Evolutionary conservation across 2,113 vertebrate genomes (phyloP), one percentile per base, ranked within the genome.

Genomic region (Zosterops japonicus): DNA sequence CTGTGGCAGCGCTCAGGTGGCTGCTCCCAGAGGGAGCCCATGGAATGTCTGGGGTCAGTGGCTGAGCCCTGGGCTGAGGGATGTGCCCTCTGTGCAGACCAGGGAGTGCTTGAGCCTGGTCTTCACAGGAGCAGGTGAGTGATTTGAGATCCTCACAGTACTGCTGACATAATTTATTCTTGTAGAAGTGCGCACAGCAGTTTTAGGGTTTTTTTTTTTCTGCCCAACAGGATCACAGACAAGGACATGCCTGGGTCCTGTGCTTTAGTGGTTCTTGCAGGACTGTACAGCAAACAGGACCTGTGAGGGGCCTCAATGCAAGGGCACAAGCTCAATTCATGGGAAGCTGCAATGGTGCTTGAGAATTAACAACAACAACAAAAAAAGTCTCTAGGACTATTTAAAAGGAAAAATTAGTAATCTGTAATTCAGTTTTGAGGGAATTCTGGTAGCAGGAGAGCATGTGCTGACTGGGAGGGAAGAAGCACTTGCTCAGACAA

Each of bases 281-380:
- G 49, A 49, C 27, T 2, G 0, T n/a, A 27, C 35, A 47, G 63
- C 23, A 64, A 42, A 41, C 0, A 4, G 59, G 42, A 55, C 46
- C 29, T 2, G 2, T 0, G 0, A 82, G 61, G 9, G n/a, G 5
- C 50, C 20, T 74, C 0, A 2, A 5, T 2, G 1, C 9, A 23
- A 23, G 11, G 35, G 21, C 22, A 14, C 3, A 25, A 93, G 16
- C 23, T 15, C 33, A 42, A 9, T 47, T 9, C 18, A 2, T 17
- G 31, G 35, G 14, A 57, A 87, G 24, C 46, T 61, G 28, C 3
- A 20, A 0, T 21, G 41, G 28, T 50, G n/a, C 59, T 83, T 1
- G 5, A 36, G 35, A 84, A 12, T 74, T 25, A 89, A 78, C 41
- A 5, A 11, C 29, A 39, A 33, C 41, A 5, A 11, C 29, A 39